Evolutionary conservation across 2,888 invertebrate species (phyloP).

Genomic region (Sarcophaga subvicina): DNA sequence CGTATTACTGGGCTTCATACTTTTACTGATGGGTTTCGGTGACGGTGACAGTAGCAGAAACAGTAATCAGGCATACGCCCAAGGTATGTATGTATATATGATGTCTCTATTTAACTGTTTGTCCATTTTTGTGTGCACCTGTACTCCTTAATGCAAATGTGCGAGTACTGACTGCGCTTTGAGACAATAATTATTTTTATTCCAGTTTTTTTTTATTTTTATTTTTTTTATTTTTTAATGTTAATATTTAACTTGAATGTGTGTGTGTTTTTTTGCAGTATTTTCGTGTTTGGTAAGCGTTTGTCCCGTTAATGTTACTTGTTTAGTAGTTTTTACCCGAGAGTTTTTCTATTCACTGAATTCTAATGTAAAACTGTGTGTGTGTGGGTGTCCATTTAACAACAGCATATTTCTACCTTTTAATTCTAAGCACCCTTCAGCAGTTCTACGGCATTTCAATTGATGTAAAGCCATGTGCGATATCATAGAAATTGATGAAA

Average conservation of each 20-base stretch:
- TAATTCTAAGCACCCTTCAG: too few species aligned
- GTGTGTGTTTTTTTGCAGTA: too few species aligned
- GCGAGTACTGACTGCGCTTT: not conserved
- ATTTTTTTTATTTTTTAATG: too few species aligned
- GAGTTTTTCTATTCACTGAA: constrained; percentile 50
- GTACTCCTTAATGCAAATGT: not conserved
- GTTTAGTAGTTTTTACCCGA: not conserved
- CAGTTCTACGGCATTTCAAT: too few species aligned
- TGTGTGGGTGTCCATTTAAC: constrained; percentile 9
- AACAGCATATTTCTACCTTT: too few species aligned
- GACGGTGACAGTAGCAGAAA: constrained; percentile 62
- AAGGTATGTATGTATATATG: constrained; percentile 73
- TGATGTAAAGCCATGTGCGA: too few species aligned
- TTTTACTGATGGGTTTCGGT: constrained; percentile 72
- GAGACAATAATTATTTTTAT: not conserved
- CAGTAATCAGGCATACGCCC: constrained; percentile 71
- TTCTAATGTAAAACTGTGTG: constrained; percentile 67
- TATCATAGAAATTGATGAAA: too few species aligned
- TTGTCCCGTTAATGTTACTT: too few species aligned
- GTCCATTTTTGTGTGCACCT: constrained; percentile 23
- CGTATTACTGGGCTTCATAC: constrained; percentile 71
- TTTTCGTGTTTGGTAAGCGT: too few species aligned
- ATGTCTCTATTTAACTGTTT: constrained; percentile 19
- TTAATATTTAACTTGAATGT: too few species aligned
- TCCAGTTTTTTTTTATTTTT: not conserved